A percentile compares a stretch with the other conserved stretches of the same genome.
phyloP scores from a whole-genome alignment of 2,113 vertebrate genomes.

The Fulmarus glacialis region DNA sequence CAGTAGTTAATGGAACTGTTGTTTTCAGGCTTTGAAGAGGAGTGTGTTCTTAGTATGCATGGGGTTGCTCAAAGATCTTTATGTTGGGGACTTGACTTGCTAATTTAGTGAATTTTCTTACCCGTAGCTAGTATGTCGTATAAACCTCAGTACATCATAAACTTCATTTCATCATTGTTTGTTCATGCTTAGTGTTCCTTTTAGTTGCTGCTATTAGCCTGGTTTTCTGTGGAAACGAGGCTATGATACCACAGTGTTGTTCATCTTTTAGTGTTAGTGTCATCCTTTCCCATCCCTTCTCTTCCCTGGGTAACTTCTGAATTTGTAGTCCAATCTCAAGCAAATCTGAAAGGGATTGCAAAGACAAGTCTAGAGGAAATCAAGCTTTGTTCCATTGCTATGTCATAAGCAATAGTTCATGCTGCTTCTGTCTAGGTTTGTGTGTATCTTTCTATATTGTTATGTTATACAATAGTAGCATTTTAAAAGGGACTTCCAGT shows the following conservation, averaged over 20 bases:
- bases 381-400: background rate
- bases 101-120: background rate
- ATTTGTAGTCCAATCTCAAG: background rate
- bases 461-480: accelerated
- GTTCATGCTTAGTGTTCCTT: background rate
- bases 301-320: background rate
- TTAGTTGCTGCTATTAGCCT: background rate
- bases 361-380: background rate
- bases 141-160: background rate
- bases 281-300: background rate
- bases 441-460: background rate
- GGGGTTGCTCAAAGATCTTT: background rate
- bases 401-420: background rate
- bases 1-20: accelerated
- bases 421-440: background rate
- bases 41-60: background rate
- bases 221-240: background rate
- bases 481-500: background rate
- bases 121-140: background rate
- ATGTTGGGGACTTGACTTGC: background rate
- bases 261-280: background rate
- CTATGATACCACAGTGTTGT: background rate
- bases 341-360: background rate
- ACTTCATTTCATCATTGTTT: background rate
- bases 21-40: background rate